Conservation (phyloP, 1,140 invertebrate genomes). For the Drosophila rhopaloa region DNA sequence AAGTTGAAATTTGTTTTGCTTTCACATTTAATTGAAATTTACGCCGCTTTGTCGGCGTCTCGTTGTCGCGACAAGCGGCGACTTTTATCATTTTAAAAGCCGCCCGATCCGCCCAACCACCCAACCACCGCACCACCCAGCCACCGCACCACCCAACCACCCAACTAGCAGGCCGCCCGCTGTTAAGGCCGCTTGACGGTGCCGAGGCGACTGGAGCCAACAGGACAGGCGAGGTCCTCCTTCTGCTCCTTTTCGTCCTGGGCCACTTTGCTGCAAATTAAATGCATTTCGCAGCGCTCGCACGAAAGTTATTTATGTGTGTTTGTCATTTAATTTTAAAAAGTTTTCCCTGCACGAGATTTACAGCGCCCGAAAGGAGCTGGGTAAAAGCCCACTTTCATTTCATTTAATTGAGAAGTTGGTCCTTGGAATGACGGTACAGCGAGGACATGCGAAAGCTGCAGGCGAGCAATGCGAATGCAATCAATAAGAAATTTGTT, state of each 20-base stretch:
- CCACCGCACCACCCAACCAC: background rate
- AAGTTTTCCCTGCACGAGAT: slow-evolving; percentile 74
- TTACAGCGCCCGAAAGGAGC: slow-evolving; percentile 32
- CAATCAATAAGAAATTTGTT: slow-evolving; percentile 72
- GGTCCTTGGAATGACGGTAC: slow-evolving; percentile 3
- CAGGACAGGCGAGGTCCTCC: slow-evolving; percentile 10
- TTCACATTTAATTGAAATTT: slow-evolving; percentile 84
- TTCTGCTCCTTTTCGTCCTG: slow-evolving; percentile 31
- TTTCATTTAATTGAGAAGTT: slow-evolving; percentile 76
- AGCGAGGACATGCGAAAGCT: background rate
- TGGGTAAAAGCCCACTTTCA: slow-evolving; percentile 28
- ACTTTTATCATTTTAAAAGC: slow-evolving; percentile 83
- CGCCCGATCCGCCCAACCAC: slow-evolving; percentile 19
- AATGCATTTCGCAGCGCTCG: slow-evolving; percentile 64
- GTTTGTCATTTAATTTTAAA: slow-evolving; percentile 78
- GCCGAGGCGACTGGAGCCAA: slow-evolving; percentile 70
- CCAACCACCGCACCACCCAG: background rate
- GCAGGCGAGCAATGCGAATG: slow-evolving; percentile 28
- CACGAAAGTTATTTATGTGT: slow-evolving; percentile 63
- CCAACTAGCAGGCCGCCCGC: slow-evolving; percentile 43
- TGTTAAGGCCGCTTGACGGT: slow-evolving; percentile 35
- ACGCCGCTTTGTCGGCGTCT: slow-evolving; percentile 78
- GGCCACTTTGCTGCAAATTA: slow-evolving; percentile 78
- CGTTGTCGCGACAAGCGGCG: slow-evolving; percentile 77
- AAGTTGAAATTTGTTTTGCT: slow-evolving; percentile 83